phyloP scores from a whole-genome alignment of 2,888 invertebrate species.

The Eueremaeus valkanovi region DNA sequence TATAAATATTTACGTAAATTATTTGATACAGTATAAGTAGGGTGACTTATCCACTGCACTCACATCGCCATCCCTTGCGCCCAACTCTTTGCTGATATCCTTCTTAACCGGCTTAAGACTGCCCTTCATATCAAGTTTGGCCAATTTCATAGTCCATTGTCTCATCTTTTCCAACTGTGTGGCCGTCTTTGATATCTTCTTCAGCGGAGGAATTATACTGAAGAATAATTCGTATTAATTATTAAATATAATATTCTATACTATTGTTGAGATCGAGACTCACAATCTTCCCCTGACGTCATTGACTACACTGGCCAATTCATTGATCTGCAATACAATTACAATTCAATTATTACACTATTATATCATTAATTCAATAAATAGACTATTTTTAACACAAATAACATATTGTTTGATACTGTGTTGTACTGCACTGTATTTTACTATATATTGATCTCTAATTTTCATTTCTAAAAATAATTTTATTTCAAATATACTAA shows the following conservation, averaged over 20 bases:
- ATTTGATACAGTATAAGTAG: neutral
- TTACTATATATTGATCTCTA: too few relatives aligned
- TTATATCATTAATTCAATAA: too few relatives aligned
- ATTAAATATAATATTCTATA: neutral
- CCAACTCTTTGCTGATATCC: slow-evolving; percentile 22
- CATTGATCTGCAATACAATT: slow-evolving; percentile 71
- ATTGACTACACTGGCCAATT: slow-evolving; percentile 98
- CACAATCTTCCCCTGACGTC: slow-evolving; percentile 99
- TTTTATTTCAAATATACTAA: too few relatives aligned
- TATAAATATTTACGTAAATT: neutral
- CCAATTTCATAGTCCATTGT: slow-evolving; percentile 38
- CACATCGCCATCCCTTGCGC: neutral
- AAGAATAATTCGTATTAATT: neutral
- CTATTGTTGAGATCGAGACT: slow-evolving; percentile 60
- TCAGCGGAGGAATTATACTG: slow-evolving; percentile 36
- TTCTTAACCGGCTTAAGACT: slow-evolving; percentile 32
- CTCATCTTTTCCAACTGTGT: slow-evolving; percentile 39
- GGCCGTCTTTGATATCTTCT: slow-evolving; percentile 37
- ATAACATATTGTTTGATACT: too few relatives aligned
- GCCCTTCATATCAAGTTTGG: slow-evolving; percentile 39
- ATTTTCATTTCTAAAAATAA: too few relatives aligned
- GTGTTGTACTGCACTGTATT: too few relatives aligned
- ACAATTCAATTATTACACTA: slow-evolving; percentile 26
- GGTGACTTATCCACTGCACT: neutral
- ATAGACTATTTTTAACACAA: too few relatives aligned